A percentile compares a stretch with the other conserved stretches of the same genome.
Conservation (phyloP, 2,113 vertebrate genomes). For the Sialia sialis region DNA sequence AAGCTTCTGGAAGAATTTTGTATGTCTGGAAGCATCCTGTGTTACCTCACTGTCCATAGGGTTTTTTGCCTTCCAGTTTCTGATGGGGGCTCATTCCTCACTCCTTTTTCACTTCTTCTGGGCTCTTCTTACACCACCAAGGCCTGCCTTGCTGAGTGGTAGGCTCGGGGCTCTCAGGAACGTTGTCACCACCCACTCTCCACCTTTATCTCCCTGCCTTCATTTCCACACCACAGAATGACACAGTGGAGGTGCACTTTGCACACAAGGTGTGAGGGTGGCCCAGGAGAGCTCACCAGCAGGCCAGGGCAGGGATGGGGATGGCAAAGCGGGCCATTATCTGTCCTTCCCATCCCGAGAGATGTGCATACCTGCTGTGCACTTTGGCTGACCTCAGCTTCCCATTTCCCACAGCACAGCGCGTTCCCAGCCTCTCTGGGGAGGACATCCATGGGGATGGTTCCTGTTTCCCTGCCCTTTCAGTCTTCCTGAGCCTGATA, state of each 20-base stretch:
- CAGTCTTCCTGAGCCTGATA: conserved; percentile 79
- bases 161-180: conserved; percentile 17
- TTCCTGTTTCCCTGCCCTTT: conserved; percentile 79
- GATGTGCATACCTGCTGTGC: neutral
- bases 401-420: conserved; percentile 50
- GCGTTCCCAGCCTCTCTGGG: conserved; percentile 61
- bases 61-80: neutral
- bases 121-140: neutral
- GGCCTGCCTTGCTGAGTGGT: conserved; percentile 1
- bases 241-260: accelerated
- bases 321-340: neutral
- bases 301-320: neutral
- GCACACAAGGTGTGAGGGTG: neutral
- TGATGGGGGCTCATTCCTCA: neutral
- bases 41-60: neutral
- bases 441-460: conserved; percentile 71
- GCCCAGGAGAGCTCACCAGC: neutral
- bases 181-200: conserved; percentile 30
- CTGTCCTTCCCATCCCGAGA: neutral
- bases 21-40: neutral
- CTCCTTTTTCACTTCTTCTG: neutral
- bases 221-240: neutral
- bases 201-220: conserved; percentile 28
- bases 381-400: conserved; percentile 31
- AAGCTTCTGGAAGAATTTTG: neutral